A percentile compares a stretch with the other conserved stretches of the same genome.
Evolutionary conservation across 2,113 vertebrate genomes (phyloP).

Genomic region (Notarius lentiginosus): DNA sequence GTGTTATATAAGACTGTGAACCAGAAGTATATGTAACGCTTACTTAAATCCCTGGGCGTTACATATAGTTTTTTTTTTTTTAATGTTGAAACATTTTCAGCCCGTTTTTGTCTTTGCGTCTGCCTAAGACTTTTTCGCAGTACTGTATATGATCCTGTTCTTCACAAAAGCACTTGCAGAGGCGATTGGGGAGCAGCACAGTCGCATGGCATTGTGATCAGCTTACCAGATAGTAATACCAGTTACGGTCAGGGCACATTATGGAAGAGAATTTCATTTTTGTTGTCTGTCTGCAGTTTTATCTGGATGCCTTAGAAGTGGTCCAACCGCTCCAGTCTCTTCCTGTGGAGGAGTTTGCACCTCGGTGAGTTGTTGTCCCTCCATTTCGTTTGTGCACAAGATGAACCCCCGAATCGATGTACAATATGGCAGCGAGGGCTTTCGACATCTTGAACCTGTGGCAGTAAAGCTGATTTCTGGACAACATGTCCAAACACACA

Average conservation of each 20-base stretch:
- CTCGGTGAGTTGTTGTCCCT: slow-evolving; percentile 73
- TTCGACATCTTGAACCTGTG: not conserved
- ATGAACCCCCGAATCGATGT: not conserved
- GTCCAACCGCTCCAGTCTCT: slow-evolving; percentile 77
- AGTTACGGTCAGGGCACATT: not conserved
- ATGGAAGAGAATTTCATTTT: slow-evolving; percentile 63
- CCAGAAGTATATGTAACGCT: too few species aligned
- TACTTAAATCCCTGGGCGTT: too few species aligned
- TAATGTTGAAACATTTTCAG: too few species aligned
- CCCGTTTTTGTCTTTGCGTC: too few species aligned
- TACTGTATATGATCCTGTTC: not conserved
- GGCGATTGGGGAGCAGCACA: too few species aligned
- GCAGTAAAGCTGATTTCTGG: too few species aligned
- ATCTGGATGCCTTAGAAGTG: slow-evolving; percentile 86
- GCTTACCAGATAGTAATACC: not conserved
- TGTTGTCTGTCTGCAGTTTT: slow-evolving; percentile 74
- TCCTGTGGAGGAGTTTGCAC: slow-evolving; percentile 82
- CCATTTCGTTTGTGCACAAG: not conserved
- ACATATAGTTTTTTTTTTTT: too few species aligned
- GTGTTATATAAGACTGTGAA: too few species aligned
- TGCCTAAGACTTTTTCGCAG: too few species aligned
- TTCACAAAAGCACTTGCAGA: too few species aligned
- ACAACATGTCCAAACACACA: too few species aligned
- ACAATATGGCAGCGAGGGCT: not conserved
- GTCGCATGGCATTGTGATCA: not conserved